Evolutionary conservation across 2,888 invertebrate genomes (phyloP), one percentile per base, ranked within the genome.

Genomic region (Leptopilina myrica): DNA sequence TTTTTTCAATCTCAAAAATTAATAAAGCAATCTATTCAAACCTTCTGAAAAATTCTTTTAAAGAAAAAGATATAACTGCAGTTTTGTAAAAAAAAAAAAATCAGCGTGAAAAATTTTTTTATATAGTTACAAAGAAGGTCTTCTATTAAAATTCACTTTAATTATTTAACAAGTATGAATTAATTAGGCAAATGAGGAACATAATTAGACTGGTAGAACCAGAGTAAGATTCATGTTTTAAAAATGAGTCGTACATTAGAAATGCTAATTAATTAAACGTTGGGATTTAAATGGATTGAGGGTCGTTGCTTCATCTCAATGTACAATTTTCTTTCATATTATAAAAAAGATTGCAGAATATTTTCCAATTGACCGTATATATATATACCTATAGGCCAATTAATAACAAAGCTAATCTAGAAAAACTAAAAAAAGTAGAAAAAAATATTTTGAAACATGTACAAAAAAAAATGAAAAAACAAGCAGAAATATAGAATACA

Each of bases 121-220:
- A 49, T 49, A 49, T 49, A 26, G 69, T 56, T 73, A 14, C 11
- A 73, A 73, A 73, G 69, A 73, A 56, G 46, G 8, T 46, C 67
- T 69, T 20, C 8, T 49, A 14, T 53, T 69, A 46, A 26, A 69
- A 26, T 69, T 26, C 73, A 56, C 56, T 53, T 56, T 33, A 40
- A 56, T 26, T 56, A 73, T 73, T 56, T 73, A 73, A 56, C 56
- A 33, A n/a, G 33, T 73, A 33, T 73, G 73, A 73, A 73, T 73
- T 73, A 73, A 73, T 73, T 73, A 73, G n/a, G 56, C 56, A 73
- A 73, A 73, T 73, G 73, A 73, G 33, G 11, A 26, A 33, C 33
- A 56, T 73, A 73, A 73, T 73, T 73, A 73, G 69, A 33, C 56
- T 26, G n/a, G 69, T 73, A 73, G 53, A 73, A n/a, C 33, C 33